These are phyloP conservation scores for Carettochelys insculpta DNA, from an alignment of 2,113 vertebrate genomes.

Conservation along the genomic window DNA sequence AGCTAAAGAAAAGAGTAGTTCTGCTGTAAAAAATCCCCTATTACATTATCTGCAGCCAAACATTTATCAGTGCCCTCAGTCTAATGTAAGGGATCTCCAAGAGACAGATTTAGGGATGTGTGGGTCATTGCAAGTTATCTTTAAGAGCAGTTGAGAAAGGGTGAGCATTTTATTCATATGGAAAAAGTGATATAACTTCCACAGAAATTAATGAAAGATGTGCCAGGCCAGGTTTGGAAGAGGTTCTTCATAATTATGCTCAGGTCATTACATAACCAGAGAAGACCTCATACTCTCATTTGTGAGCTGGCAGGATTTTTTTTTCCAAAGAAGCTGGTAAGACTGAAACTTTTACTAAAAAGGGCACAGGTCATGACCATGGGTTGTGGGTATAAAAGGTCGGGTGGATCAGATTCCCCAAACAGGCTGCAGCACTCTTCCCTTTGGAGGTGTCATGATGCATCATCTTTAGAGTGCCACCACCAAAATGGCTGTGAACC, in stretches of 20 bases:
- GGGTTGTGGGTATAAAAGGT: no score
- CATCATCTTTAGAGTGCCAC: no score
- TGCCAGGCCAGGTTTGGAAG: background rate
- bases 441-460: no score
- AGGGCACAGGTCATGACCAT: no score
- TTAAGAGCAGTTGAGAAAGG: background rate
- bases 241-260: background rate
- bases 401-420: no score
- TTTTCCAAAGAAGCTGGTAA: background rate
- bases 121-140: background rate
- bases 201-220: background rate
- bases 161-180: background rate
- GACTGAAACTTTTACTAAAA: background rate
- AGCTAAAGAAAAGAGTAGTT: background rate
- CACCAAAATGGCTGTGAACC: no score
- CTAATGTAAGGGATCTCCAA: background rate
- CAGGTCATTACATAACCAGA: background rate
- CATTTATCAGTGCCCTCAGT: background rate
- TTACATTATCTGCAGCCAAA: background rate
- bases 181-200: background rate
- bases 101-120: fast-evolving
- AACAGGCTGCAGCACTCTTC: no score
- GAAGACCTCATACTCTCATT: background rate
- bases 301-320: background rate
- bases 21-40: background rate